A percentile compares a stretch with the other conserved stretches of the same genome.
Conservation (phyloP, 2,113 vertebrate species). For the Cryptotis parvus region DNA sequence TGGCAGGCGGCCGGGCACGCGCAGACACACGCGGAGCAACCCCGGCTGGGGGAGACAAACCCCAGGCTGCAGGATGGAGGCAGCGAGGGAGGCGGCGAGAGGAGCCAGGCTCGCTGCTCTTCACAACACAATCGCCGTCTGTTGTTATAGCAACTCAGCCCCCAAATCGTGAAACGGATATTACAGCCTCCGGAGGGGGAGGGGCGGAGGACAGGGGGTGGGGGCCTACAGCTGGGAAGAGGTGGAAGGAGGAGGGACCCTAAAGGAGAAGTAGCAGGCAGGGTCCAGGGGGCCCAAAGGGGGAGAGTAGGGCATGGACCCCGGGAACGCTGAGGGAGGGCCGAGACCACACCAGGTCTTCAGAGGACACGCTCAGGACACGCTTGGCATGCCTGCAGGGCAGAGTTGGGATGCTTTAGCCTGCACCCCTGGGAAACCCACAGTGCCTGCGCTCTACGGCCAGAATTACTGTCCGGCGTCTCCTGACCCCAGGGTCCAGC, state of each 20-base stretch:
- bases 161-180: slow-evolving; percentile 85
- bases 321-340: not conserved
- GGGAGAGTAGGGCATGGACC: not conserved
- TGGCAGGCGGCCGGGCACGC: not conserved
- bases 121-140: slow-evolving; percentile 82
- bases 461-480: not conserved
- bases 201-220: slow-evolving; percentile 54
- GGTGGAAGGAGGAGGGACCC: not conserved
- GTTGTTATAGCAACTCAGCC: slow-evolving; percentile 85
- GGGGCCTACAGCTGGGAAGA: not conserved
- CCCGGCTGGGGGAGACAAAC: not conserved
- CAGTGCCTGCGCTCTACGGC: not conserved
- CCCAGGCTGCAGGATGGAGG: slow-evolving; percentile 65
- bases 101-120: slow-evolving; percentile 62
- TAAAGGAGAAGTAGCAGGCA: not conserved
- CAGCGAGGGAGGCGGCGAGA: not conserved
- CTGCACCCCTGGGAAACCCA: not conserved
- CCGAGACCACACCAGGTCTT: not conserved
- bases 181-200: slow-evolving; percentile 77
- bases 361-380: not conserved
- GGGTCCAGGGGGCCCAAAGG: not conserved
- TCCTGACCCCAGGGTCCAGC: not conserved
- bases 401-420: not conserved
- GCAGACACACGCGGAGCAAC: too few species aligned
- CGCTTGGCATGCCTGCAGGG: not conserved